Conservation (phyloP, 1,140 invertebrate genomes). For the Eupristina koningsbergeri region DNA sequence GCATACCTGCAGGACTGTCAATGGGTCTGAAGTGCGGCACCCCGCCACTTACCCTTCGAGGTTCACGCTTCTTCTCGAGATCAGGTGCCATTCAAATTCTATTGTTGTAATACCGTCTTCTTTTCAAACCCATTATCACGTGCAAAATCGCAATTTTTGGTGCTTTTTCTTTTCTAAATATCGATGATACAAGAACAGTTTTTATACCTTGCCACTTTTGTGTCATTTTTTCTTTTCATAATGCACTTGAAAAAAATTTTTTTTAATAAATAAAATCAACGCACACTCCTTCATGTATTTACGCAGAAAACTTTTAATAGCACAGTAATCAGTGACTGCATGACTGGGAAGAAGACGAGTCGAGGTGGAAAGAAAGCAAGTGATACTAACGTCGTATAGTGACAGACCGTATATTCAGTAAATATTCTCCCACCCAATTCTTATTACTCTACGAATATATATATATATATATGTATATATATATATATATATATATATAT, state of each 20-base stretch:
- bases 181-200: neutral
- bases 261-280: neutral
- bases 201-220: slow-evolving; percentile 9
- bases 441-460: too few species aligned
- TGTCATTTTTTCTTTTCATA: neutral
- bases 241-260: neutral
- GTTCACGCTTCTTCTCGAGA: slow-evolving; percentile 61
- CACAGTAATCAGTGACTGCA: neutral
- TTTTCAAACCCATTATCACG: neutral
- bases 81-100: slow-evolving; percentile 66
- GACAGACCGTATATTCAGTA: slow-evolving; percentile 14
- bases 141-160: neutral
- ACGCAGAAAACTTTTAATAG: neutral
- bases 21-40: neutral
- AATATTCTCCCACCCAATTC: slow-evolving; percentile 37
- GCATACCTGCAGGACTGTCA: slow-evolving; percentile 56
- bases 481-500: too few species aligned
- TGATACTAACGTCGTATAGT: neutral
- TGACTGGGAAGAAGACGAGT: slow-evolving; percentile 34
- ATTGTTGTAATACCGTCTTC: neutral
- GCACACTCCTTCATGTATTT: neutral
- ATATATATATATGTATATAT: too few species aligned
- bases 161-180: neutral
- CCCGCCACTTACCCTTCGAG: slow-evolving; percentile 18
- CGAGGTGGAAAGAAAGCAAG: neutral